Percentiles rank a stretch among this genome's conserved stretches.
Evolutionary conservation across 2,113 vertebrate genomes (phyloP).

Genomic region (Suncus etruscus): DNA sequence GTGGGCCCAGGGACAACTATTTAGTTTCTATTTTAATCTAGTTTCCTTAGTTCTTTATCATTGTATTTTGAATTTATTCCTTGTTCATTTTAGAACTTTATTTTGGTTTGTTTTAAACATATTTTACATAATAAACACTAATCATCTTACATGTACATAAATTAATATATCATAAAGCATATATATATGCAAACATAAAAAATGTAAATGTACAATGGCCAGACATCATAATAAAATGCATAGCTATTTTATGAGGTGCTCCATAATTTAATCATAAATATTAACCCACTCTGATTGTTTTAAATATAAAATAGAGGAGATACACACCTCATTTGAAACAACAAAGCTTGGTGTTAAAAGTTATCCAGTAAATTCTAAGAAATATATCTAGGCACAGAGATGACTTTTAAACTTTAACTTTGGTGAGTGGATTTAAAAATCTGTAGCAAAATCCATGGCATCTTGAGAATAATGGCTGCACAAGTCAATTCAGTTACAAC

Average conservation of each 20-base stretch:
- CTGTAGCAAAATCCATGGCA: not conserved
- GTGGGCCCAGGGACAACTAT: not conserved
- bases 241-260: constrained; percentile 80
- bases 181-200: constrained; percentile 78
- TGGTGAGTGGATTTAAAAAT: not conserved
- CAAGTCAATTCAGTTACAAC: too few relatives aligned
- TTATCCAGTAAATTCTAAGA: constrained; percentile 57
- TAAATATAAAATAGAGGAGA: constrained; percentile 83
- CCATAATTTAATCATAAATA: constrained; percentile 84
- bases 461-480: too few relatives aligned
- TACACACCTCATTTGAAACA: constrained; percentile 60
- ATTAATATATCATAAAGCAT: too few relatives aligned
- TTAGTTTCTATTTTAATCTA: constrained; percentile 32
- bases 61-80: constrained; percentile 27
- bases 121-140: not conserved
- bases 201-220: constrained; percentile 76
- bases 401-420: not conserved
- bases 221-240: constrained; percentile 80
- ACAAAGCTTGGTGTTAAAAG: constrained; percentile 61
- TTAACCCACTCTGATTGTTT: constrained; percentile 83
- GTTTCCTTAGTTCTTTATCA: not conserved
- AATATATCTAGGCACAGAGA: constrained; percentile 61
- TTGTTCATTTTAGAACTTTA: not conserved
- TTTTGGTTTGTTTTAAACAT: too few relatives aligned
- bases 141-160: not conserved